phyloP scores from a whole-genome alignment of 2,888 invertebrate genomes.

The Drosophila setosimentum region DNA sequence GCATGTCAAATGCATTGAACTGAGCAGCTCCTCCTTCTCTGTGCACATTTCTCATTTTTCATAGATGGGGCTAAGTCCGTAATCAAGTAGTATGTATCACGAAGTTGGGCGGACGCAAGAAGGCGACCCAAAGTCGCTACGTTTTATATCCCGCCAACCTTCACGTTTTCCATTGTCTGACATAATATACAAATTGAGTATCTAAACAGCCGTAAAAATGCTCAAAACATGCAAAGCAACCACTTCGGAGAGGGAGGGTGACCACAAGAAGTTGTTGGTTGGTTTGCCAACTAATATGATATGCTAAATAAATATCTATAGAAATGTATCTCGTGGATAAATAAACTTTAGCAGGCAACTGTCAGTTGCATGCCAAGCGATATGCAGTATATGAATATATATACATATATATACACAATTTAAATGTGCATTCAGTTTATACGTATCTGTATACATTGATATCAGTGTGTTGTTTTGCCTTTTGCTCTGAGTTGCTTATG shows the following conservation, averaged over 20 bases:
- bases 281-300: constrained; percentile 59
- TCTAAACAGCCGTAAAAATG: constrained; percentile 71
- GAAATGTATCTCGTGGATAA: constrained; percentile 64
- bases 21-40: constrained; percentile 8
- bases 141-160: constrained; percentile 17
- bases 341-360: constrained; percentile 53
- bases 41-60: constrained; percentile 56
- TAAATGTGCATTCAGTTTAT: neutral
- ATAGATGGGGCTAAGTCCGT: constrained; percentile 68
- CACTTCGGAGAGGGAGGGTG: constrained; percentile 7
- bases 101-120: constrained; percentile 43
- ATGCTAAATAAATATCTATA: constrained; percentile 53
- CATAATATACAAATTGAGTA: constrained; percentile 77
- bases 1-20: constrained; percentile 80
- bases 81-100: constrained; percentile 73
- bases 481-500: constrained; percentile 16
- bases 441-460: neutral
- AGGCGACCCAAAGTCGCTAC: constrained; percentile 35
- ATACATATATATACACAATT: constrained; percentile 3
- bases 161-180: constrained; percentile 49
- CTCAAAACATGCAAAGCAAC: constrained; percentile 61
- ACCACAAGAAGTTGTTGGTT: constrained; percentile 50
- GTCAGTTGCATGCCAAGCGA: constrained; percentile 53
- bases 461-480: constrained; percentile 9
- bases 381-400: constrained; percentile 45